phyloP scores from a whole-genome alignment of 2,888 invertebrate species.

The Plutella xylostella region DNA sequence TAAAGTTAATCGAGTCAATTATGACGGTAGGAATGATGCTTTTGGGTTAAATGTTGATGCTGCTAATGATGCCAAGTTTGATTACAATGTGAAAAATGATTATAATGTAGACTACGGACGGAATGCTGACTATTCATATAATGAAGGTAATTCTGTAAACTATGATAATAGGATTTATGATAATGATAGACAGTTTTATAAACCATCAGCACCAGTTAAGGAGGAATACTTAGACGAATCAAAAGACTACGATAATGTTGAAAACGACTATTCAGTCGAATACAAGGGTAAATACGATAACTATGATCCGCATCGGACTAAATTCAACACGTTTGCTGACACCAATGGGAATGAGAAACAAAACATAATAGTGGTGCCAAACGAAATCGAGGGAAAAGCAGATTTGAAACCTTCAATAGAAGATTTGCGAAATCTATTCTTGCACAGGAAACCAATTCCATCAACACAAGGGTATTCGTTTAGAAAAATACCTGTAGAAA shows the following conservation, averaged over 20 bases:
- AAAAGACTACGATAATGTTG: slow-evolving; percentile 43
- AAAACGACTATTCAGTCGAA: slow-evolving; percentile 42
- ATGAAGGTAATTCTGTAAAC: not conserved
- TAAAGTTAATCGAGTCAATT: slow-evolving; percentile 10
- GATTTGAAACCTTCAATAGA: slow-evolving; percentile 25
- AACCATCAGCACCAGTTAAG: slow-evolving; percentile 13
- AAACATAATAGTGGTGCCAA: slow-evolving; percentile 14
- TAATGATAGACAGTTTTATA: not conserved
- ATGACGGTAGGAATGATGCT: too few species aligned
- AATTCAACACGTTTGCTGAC: slow-evolving; percentile 28
- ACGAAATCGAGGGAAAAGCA: slow-evolving; percentile 21
- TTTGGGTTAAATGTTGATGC: too few species aligned
- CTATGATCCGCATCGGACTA: slow-evolving; percentile 37
- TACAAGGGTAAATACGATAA: slow-evolving; percentile 28
- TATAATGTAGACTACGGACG: too few species aligned
- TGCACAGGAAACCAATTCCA: slow-evolving; percentile 25
- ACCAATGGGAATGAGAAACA: slow-evolving; percentile 13
- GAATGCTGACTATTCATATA: not conserved
- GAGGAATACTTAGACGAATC: slow-evolving; percentile 30
- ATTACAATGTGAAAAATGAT: not conserved
- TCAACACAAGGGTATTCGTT: slow-evolving; percentile 18
- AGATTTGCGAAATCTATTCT: slow-evolving; percentile 38
- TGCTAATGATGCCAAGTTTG: not conserved
- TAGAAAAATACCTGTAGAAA: slow-evolving; percentile 23
- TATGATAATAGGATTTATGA: not conserved